phyloP scores from a whole-genome alignment of 2,797 vertebrate genomes.

The Clamator glandarius region DNA sequence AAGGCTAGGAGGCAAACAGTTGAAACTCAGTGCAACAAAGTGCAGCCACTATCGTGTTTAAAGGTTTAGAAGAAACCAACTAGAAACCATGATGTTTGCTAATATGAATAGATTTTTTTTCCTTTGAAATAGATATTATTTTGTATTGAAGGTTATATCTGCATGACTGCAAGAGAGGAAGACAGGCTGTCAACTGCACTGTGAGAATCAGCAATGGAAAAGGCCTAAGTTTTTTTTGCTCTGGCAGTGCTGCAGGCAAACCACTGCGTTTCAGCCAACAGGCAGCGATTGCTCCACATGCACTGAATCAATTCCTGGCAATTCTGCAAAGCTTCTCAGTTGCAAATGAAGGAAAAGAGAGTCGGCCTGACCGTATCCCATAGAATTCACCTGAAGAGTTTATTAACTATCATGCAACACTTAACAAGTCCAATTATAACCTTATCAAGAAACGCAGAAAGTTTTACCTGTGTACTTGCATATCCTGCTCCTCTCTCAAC shows the following conservation, averaged over 20 bases:
- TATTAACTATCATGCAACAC: not conserved
- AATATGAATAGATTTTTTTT: not conserved
- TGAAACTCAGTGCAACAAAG: not conserved
- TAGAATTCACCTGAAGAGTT: not conserved
- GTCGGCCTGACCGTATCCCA: not conserved
- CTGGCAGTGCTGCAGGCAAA: fast-evolving
- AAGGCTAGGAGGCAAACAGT: not conserved
- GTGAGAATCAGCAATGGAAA: not conserved
- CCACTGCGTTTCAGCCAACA: not conserved
- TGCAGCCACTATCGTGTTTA: not conserved
- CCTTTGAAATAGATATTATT: not conserved
- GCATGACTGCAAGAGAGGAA: not conserved
- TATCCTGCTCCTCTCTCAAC: not conserved
- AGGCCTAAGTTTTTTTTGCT: not conserved
- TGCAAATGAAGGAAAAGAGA: not conserved
- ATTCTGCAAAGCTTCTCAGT: not conserved
- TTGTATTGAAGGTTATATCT: not conserved
- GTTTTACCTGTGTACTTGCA: not conserved
- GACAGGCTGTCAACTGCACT: not conserved
- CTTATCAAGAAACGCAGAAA: not conserved
- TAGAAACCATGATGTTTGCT: not conserved
- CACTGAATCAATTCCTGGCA: not conserved
- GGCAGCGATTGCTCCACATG: fast-evolving
- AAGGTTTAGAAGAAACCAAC: not conserved
- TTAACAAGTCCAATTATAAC: not conserved